These are phyloP conservation scores for Tineola bisselliella DNA, from an alignment of 2,888 invertebrate genomes.

Conservation along the genomic window DNA sequence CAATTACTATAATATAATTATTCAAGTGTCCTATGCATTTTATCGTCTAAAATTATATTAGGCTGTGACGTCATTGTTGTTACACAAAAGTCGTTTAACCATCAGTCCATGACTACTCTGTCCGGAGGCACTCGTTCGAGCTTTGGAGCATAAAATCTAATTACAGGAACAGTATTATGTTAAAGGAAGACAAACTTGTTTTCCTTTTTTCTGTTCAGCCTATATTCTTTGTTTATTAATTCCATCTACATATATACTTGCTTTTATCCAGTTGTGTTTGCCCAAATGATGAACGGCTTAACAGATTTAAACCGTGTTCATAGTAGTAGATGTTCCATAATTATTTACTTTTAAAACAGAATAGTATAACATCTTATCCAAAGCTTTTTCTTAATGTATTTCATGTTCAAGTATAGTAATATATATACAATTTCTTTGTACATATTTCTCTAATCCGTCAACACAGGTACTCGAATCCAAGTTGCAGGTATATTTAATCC, in stretches of 20 bases:
- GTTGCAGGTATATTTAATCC: background rate
- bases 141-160: slow-evolving; percentile 21
- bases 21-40: background rate
- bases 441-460: background rate
- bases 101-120: background rate
- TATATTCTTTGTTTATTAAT: too few species aligned
- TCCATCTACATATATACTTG: too few species aligned
- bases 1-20: background rate
- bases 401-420: too few species aligned
- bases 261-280: too few species aligned
- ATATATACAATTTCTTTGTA: too few species aligned
- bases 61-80: slow-evolving; percentile 6
- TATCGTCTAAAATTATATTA: background rate
- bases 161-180: slow-evolving; percentile 14
- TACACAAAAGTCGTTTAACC: slow-evolving; percentile 5
- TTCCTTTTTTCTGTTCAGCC: too few species aligned
- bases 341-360: too few species aligned
- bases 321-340: too few species aligned
- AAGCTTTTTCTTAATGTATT: too few species aligned
- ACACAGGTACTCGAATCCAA: background rate
- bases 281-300: too few species aligned
- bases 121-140: slow-evolving; percentile 3
- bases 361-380: too few species aligned
- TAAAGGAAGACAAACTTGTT: background rate
- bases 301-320: too few species aligned